A percentile compares a stretch with the other conserved stretches of the same genome.
Conservation (phyloP, 2,113 vertebrate genomes). For the Picathartes gymnocephalus region DNA sequence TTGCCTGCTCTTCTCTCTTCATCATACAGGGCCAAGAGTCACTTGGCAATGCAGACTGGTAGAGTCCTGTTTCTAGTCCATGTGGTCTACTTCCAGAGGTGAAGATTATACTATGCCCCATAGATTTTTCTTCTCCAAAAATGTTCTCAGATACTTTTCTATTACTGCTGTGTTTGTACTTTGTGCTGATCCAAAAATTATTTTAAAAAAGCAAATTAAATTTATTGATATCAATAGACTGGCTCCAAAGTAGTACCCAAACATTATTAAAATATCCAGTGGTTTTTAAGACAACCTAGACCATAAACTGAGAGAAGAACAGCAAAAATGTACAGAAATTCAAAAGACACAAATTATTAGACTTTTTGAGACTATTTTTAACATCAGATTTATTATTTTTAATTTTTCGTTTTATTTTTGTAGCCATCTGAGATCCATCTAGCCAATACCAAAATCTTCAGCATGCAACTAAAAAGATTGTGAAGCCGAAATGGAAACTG, state of each 20-base stretch:
- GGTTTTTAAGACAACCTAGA: neutral
- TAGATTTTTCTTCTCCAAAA: neutral
- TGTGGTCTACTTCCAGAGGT: neutral
- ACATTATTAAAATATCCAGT: neutral
- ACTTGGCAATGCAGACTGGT: neutral
- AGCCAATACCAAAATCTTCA: neutral
- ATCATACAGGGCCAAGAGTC: neutral
- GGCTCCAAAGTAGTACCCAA: neutral
- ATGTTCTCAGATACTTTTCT: neutral
- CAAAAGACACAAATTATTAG: neutral
- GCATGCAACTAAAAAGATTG: neutral
- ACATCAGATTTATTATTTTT: neutral
- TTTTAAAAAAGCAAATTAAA: neutral
- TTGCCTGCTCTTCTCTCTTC: neutral
- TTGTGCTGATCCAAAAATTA: neutral
- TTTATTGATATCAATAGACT: neutral
- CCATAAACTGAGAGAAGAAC: neutral
- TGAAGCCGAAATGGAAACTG: neutral
- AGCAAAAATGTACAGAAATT: neutral
- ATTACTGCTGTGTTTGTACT: neutral
- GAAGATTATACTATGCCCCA: neutral
- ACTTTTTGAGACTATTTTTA: neutral
- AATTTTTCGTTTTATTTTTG: neutral
- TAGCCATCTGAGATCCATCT: neutral
- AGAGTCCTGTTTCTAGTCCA: neutral